phyloP scores from a whole-genome alignment of 2,888 invertebrate genomes.

The Melanophora roralis region DNA sequence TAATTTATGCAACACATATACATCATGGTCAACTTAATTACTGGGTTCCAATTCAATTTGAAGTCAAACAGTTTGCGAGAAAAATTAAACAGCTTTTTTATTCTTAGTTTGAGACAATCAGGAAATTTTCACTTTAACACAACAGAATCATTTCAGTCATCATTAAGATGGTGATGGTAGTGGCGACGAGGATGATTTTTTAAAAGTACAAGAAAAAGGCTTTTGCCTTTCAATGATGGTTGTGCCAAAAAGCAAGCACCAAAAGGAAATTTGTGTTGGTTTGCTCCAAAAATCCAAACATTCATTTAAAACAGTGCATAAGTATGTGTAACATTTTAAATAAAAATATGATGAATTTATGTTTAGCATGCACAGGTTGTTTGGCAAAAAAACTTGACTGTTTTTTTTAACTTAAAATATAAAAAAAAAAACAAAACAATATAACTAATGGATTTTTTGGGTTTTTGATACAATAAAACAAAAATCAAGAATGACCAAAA shows the following conservation, averaged over 20 bases:
- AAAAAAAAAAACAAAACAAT: too few species aligned
- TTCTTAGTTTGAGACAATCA: not conserved
- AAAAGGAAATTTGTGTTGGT: slow-evolving; percentile 50
- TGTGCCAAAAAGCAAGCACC: slow-evolving; percentile 18
- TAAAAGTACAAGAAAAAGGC: slow-evolving; percentile 36
- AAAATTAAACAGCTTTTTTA: slow-evolving; percentile 30
- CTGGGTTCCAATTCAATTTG: slow-evolving; percentile 59
- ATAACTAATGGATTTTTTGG: slow-evolving; percentile 55
- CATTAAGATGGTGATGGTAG: slow-evolving; percentile 12
- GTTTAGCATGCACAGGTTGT: slow-evolving; percentile 64
- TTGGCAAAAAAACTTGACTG: not conserved
- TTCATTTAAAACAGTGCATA: slow-evolving; percentile 38
- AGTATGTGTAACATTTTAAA: slow-evolving; percentile 53
- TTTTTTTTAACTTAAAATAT: too few species aligned
- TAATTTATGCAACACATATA: slow-evolving; percentile 62
- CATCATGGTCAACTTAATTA: slow-evolving; percentile 62
- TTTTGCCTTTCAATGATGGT: slow-evolving; percentile 21
- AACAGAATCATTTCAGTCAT: slow-evolving; percentile 19
- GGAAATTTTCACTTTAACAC: slow-evolving; percentile 44
- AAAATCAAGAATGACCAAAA: slow-evolving; percentile 7
- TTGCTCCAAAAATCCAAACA: slow-evolving; percentile 40
- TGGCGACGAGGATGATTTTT: slow-evolving; percentile 4
- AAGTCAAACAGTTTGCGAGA: slow-evolving; percentile 48
- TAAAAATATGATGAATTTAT: slow-evolving; percentile 65
- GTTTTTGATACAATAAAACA: slow-evolving; percentile 41